Conservation (phyloP, 2,113 vertebrate species). For the Actenoides lindsayi region DNA sequence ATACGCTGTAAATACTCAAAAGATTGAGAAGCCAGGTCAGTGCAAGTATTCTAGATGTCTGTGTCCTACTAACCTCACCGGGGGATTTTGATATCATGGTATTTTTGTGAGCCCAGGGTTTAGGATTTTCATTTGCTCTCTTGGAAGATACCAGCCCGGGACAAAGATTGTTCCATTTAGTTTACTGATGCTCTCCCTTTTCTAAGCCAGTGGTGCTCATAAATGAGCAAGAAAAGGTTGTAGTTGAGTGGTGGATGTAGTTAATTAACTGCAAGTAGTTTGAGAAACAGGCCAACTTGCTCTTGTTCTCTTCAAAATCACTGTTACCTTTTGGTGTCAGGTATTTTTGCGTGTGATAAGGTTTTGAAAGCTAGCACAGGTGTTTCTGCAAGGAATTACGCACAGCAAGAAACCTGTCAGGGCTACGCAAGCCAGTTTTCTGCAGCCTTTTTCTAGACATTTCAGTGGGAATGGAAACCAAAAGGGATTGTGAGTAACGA, state of each 20-base stretch:
- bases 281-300: background rate
- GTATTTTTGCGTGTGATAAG: background rate
- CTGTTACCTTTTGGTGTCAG: rapidly evolving
- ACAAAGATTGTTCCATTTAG: background rate
- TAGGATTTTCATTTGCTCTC: background rate
- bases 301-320: background rate
- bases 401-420: too few species aligned
- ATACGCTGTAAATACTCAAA: background rate
- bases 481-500: too few species aligned
- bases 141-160: background rate
- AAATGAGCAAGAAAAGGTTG: background rate
- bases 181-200: background rate
- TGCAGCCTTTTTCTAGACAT: background rate
- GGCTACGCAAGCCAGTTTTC: background rate
- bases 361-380: background rate
- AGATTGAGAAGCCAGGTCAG: background rate
- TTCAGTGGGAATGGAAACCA: background rate
- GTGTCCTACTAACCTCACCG: background rate
- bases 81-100: background rate
- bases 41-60: background rate
- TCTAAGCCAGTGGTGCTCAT: background rate
- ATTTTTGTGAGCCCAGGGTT: background rate
- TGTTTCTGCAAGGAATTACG: background rate
- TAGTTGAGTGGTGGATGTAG: background rate
- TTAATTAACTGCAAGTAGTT: background rate